A percentile compares a stretch with the other conserved stretches of the same genome.
Evolutionary conservation across 2,113 vertebrate genomes (phyloP).

Genomic region (Otis tarda): DNA sequence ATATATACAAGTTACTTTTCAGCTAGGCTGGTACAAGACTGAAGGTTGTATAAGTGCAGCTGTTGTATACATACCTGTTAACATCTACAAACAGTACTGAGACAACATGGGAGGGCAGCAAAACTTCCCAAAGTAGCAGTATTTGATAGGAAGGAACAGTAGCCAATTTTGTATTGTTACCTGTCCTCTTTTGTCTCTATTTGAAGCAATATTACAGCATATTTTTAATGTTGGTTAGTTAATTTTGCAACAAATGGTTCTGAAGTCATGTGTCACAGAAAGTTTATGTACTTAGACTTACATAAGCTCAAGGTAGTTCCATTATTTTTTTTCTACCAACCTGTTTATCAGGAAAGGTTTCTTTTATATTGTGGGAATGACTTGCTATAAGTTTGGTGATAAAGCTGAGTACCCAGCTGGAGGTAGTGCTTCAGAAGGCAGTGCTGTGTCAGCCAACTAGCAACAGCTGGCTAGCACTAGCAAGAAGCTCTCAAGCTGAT

Average conservation of each 20-base stretch:
- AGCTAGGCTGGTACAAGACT: background rate
- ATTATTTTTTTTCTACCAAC: background rate
- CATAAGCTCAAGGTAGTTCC: background rate
- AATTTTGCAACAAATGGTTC: background rate
- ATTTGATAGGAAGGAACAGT: background rate
- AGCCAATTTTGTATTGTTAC: background rate
- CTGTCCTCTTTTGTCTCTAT: background rate
- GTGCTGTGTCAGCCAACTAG: background rate
- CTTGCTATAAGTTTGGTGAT: background rate
- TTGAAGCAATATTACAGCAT: background rate
- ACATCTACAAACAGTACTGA: background rate
- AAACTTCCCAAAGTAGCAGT: background rate
- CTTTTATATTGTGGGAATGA: background rate
- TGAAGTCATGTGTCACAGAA: background rate
- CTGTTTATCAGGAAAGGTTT: background rate
- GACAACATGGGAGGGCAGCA: background rate
- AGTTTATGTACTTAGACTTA: background rate
- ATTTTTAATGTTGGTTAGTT: background rate
- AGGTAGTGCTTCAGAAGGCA: background rate
- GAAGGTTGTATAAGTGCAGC: background rate
- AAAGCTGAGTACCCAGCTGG: background rate
- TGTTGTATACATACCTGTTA: background rate
- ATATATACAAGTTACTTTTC: background rate
- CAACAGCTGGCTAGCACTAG: background rate
- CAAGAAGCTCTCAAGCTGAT: conserved; percentile 8